Base-by-base conservation (phyloP, 1,140 invertebrate genomes). In the Plectrocnemia conspersa region DNA sequence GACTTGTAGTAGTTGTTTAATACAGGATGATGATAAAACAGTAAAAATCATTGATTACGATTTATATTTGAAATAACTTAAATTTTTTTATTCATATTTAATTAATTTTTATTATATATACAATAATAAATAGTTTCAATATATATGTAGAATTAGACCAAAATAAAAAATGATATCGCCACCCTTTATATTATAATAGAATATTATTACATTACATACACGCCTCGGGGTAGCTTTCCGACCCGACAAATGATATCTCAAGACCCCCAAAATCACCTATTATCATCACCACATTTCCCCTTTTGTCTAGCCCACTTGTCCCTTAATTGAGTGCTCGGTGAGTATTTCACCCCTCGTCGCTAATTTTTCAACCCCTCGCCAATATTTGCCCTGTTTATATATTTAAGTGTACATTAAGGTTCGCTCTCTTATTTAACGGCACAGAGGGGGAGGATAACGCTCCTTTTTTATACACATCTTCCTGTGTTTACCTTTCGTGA, bases 341-440 rank as follows among this genome's bases (percentile, higher is more conserved):
- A 52, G 49, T 47, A 24, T 44, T 38, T 5, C 52, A 44, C 27
- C 52, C 42, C 52, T 38, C 40, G 24, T 21, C 44, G 35, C 52
- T 54, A 54, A 54, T 54, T 54, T 54, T 46, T 36, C 52, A 24
- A 18, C 42, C 32, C n/a, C 7, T 45, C 22, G 23, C 41, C 27
- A n/a, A 36, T 46, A 52, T 45, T 29, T 35, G 50, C 15, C 24
- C 54, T 60, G 58, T 60, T 60, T 60, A 60, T 54, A 56, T 56
- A 60, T 60, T 60, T 60, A 60, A 60, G 54, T 55, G 54, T 36
- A 60, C 54, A 60, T 60, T 60, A 60, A 55, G 53, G 47, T 55
- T 52, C 52, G 27, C 22, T 54, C 44, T 54, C 35, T 32, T 19
- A 27, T 52, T 19, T 29, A 53, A 52, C 38, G 45, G 32, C 32